These are phyloP conservation scores for Ammodytes marinus DNA, from an alignment of 2,113 vertebrate genomes.

Conservation along the genomic window DNA sequence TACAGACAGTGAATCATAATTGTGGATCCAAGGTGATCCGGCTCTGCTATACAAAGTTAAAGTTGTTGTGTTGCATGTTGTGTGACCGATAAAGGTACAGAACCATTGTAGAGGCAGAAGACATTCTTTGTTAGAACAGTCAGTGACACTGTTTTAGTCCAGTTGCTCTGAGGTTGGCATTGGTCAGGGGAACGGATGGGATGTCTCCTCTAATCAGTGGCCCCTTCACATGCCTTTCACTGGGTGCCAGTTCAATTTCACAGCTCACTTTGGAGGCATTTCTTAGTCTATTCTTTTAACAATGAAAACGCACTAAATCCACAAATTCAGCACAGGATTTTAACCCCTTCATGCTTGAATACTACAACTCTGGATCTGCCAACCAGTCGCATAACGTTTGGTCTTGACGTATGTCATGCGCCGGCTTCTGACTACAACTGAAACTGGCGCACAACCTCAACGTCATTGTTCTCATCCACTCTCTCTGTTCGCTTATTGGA, in stretches of 20 bases:
- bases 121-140: conserved; percentile 36
- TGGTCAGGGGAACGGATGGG: conserved; percentile 56
- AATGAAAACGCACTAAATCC: conserved; percentile 27
- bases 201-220: conserved; percentile 71
- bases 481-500: too few relatives aligned
- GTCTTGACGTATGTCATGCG: too few relatives aligned
- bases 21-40: conserved; percentile 28
- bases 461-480: too few relatives aligned
- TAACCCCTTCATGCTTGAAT: too few relatives aligned
- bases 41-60: conserved; percentile 60
- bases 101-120: conserved; percentile 2
- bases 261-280: conserved; percentile 35
- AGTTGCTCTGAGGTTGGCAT: conserved; percentile 32
- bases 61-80: conserved; percentile 35
- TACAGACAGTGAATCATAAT: conserved; percentile 71
- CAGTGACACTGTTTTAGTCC: conserved; percentile 47
- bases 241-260: conserved; percentile 74
- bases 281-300: conserved; percentile 28
- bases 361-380: too few relatives aligned
- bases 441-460: too few relatives aligned
- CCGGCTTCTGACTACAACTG: too few relatives aligned
- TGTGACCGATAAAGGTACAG: conserved; percentile 38
- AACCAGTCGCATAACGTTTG: too few relatives aligned
- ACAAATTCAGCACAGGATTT: neutral
- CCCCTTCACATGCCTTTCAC: conserved; percentile 55